Evolutionary conservation across 2,888 invertebrate species (phyloP), one percentile per base, ranked within the genome.

Genomic region (Drosophila falleni): DNA sequence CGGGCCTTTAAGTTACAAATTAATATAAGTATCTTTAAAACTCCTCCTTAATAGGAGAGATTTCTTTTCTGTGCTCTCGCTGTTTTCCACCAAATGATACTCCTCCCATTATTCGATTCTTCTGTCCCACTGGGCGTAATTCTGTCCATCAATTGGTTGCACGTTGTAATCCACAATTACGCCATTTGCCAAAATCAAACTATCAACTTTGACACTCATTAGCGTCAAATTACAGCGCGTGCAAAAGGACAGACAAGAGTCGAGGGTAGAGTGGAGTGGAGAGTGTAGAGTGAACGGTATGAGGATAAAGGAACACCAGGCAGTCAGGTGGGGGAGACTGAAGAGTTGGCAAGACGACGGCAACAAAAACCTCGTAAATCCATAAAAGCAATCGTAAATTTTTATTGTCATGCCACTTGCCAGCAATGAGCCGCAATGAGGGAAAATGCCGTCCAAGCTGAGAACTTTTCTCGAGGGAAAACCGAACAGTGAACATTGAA

Each of bases 401-500:
- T 89, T 85, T 85, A 85, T 85, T 85, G 84, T 85, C 84, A 85
- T 84, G 84, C 84, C 84, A 85, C 89, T 83, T 83, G 83, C 89
- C 35, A 33, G 53, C 71, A 71, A 29, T 29, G 29, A 29, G 54
- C 35, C 44, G 23, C 67, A 74, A 80, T 64, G 70, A 63, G 71
- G 50, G 29, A 59, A 67, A 70, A 63, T 64, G 68, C 65, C 51
- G 50, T 63, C 44, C 62, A 72, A 39, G 78, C 87, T 85, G 85
- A 85, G 85, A 85, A 85, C 85, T 89, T 89, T 89, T 89, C 88
- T 84, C 82, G 86, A 87, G 84, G 84, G 88, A 87, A 84, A 84
- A 89, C 86, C 8, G 29, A 29, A 29, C 29, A 29, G 5, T 29
- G 29, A 29, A 29, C 29, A 29, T 0, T 29, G 29, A 29, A 29